Conservation (phyloP, 2,888 invertebrate species). For the Monochamus alternatus region DNA sequence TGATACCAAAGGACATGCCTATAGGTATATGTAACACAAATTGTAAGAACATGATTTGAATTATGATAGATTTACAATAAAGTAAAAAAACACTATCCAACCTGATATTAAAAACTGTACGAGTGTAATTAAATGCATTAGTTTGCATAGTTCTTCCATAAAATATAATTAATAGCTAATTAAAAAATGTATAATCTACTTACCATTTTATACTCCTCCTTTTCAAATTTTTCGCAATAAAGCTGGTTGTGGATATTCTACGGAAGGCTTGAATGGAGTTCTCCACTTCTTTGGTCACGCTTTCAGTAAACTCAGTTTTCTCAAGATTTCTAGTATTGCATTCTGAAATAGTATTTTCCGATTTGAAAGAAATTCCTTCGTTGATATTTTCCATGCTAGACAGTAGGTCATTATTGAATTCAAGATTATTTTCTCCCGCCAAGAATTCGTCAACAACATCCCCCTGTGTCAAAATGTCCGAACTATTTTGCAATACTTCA, state of each 20-base stretch:
- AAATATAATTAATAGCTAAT: no score
- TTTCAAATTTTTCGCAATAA: slow-evolving; percentile 52
- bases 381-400: slow-evolving; percentile 48
- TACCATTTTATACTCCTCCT: slow-evolving; percentile 56
- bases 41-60: no score
- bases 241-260: slow-evolving; percentile 38
- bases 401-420: slow-evolving; percentile 56
- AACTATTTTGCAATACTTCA: slow-evolving; percentile 49
- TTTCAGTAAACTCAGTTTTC: slow-evolving; percentile 41
- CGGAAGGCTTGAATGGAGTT: slow-evolving; percentile 11
- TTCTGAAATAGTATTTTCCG: slow-evolving; percentile 45
- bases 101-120: no score
- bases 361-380: slow-evolving; percentile 54
- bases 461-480: slow-evolving; percentile 61
- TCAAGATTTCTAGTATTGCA: slow-evolving; percentile 49
- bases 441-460: slow-evolving; percentile 65
- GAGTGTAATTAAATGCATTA: no score
- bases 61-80: no score
- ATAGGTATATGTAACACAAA: no score
- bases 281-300: slow-evolving; percentile 9
- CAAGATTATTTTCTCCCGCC: slow-evolving; percentile 64
- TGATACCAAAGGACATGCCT: no score
- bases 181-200: slow-evolving; percentile 40
- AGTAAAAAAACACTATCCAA: no score
- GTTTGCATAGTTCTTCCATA: no score